Evolutionary conservation across 2,797 vertebrate genomes (phyloP).

Genomic region (Bufotes viridis): DNA sequence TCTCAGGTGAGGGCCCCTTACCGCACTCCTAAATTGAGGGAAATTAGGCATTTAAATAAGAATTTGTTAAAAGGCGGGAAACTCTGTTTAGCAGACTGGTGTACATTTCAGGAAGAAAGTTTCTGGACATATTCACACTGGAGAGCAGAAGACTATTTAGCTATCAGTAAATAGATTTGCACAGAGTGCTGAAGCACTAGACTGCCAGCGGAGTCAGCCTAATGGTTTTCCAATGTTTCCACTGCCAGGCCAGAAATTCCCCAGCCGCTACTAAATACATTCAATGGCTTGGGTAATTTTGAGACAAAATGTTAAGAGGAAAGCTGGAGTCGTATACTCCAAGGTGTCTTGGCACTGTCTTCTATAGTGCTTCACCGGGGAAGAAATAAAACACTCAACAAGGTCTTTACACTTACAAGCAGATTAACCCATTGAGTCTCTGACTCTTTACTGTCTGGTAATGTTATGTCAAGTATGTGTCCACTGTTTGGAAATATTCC

Average conservation of each 20-base stretch:
- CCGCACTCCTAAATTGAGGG: neutral
- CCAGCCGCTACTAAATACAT: conserved; percentile 37
- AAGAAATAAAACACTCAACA: conserved; percentile 58
- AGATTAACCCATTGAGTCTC: conserved; percentile 30
- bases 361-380: conserved; percentile 25
- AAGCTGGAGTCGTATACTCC: conserved; percentile 48
- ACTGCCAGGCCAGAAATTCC: conserved; percentile 44
- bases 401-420: conserved; percentile 33
- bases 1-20: neutral
- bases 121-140: neutral
- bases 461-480: neutral
- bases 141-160: neutral
- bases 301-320: conserved; percentile 51
- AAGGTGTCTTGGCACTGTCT: conserved; percentile 50
- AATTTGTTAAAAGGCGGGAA: neutral
- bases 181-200: conserved; percentile 16
- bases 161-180: conserved; percentile 8
- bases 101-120: neutral
- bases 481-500: neutral
- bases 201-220: conserved; percentile 15
- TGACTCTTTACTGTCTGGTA: neutral
- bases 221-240: conserved; percentile 48
- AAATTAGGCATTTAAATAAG: neutral
- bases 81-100: neutral
- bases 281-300: conserved; percentile 51